Evolutionary conservation across 2,797 vertebrate genomes (phyloP).

Genomic region (Denticeps clupeoides): DNA sequence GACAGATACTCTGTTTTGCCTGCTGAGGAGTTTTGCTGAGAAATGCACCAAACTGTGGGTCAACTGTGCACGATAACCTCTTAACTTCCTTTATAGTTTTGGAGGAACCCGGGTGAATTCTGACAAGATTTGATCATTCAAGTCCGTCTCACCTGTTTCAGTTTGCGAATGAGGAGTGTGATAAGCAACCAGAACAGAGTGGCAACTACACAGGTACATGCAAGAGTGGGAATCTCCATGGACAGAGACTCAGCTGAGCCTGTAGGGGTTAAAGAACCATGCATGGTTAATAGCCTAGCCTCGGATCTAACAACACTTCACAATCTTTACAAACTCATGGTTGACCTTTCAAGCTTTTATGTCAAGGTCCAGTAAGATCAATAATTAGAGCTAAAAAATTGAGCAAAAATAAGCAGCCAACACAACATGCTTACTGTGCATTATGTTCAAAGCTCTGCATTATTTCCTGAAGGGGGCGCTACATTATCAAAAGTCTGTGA

Average conservation of each 20-base stretch:
- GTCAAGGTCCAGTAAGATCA: too few species aligned
- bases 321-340: too few species aligned
- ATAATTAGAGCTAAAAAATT: too few species aligned
- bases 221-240: slow-evolving; percentile 77
- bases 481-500: slow-evolving; percentile 14
- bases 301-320: too few species aligned
- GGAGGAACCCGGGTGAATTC: too few species aligned
- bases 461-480: slow-evolving; percentile 27
- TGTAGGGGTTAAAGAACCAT: too few species aligned
- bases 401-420: too few species aligned
- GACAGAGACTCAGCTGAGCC: slow-evolving; percentile 66
- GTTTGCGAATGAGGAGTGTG: slow-evolving; percentile 83
- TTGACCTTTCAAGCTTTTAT: too few species aligned
- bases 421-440: too few species aligned
- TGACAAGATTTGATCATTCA: too few species aligned
- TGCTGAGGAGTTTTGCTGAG: slow-evolving; percentile 57
- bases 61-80: not conserved
- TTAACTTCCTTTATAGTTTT: not conserved
- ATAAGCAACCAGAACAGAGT: slow-evolving; percentile 85
- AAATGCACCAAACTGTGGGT: slow-evolving; percentile 13
- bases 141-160: slow-evolving; percentile 73
- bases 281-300: too few species aligned
- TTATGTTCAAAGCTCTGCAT: too few species aligned
- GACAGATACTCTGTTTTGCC: slow-evolving; percentile 78
- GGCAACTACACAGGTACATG: slow-evolving; percentile 80